Evolutionary conservation across 2,888 invertebrate genomes (phyloP).

Genomic region (Marasmarcha lunaedactyla): DNA sequence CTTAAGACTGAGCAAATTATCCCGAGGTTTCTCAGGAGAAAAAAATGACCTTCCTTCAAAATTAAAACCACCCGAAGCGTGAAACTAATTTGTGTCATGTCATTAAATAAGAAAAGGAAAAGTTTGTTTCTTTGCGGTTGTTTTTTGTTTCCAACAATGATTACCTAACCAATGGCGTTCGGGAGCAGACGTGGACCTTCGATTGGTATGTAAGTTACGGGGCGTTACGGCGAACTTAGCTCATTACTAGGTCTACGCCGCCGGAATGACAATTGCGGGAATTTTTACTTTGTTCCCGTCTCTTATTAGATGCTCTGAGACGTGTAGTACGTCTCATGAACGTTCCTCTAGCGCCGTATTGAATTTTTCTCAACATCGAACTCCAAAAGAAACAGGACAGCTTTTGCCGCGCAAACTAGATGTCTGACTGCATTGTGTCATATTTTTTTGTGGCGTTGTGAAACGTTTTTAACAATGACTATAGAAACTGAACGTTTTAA

Average conservation of each 20-base stretch:
- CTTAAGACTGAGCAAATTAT: neutral
- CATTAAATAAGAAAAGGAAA: neutral
- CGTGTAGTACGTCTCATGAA: conserved; percentile 28
- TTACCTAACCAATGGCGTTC: conserved; percentile 43
- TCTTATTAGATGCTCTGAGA: conserved; percentile 44
- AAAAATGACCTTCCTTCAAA: neutral
- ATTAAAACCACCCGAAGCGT: no score
- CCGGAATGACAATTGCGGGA: conserved; percentile 56
- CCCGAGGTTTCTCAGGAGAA: neutral
- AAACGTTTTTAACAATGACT: no score
- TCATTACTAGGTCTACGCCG: conserved; percentile 58
- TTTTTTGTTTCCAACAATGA: conserved; percentile 21
- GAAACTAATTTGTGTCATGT: no score
- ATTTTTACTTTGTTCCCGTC: conserved; percentile 57
- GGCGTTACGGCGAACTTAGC: conserved; percentile 65
- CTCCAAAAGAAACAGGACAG: conserved; percentile 5
- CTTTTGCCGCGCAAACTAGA: no score
- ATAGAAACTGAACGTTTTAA: no score
- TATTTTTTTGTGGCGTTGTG: conserved; percentile 9
- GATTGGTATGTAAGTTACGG: conserved; percentile 67
- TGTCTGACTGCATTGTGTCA: conserved; percentile 8
- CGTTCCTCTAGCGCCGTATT: conserved; percentile 33
- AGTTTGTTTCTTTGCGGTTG: conserved; percentile 15
- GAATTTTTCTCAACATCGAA: conserved; percentile 24
- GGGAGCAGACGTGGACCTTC: conserved; percentile 26